phyloP scores from a whole-genome alignment of 2,113 vertebrate species.

The Climacteris rufus region DNA sequence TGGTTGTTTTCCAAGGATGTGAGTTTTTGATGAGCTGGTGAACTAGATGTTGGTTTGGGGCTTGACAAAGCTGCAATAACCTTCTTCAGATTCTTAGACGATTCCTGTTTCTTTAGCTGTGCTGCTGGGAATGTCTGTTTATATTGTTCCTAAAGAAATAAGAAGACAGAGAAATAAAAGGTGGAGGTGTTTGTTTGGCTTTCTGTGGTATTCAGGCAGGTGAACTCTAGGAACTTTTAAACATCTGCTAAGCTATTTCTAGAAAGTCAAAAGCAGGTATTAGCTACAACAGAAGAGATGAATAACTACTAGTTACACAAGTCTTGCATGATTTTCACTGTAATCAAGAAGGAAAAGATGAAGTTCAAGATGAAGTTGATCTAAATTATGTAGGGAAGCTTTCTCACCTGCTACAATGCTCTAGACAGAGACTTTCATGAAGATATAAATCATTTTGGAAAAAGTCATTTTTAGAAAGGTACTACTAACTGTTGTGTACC shows the following conservation, averaged over 20 bases:
- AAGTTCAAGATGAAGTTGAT: background rate
- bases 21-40: conserved; percentile 76
- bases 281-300: background rate
- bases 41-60: conserved; percentile 76
- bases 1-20: conserved; percentile 77
- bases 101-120: conserved; percentile 81
- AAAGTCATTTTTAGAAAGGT: background rate
- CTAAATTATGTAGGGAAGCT: background rate
- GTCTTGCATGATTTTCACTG: background rate
- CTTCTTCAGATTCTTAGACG: conserved; percentile 82
- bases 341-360: background rate
- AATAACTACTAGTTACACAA: background rate
- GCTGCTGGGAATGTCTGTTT: conserved; percentile 80
- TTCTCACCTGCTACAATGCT: background rate
- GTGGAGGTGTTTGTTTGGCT: background rate
- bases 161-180: conserved; percentile 20
- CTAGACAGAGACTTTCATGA: background rate
- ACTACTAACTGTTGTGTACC: background rate
- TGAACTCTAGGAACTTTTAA: background rate
- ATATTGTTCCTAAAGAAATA: conserved; percentile 80
- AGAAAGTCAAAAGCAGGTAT: background rate
- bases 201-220: background rate
- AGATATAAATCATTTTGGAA: background rate
- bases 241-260: background rate
- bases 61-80: conserved; percentile 78